phyloP scores from a whole-genome alignment of 2,888 invertebrate species.

The Cheilosia variabilis region DNA sequence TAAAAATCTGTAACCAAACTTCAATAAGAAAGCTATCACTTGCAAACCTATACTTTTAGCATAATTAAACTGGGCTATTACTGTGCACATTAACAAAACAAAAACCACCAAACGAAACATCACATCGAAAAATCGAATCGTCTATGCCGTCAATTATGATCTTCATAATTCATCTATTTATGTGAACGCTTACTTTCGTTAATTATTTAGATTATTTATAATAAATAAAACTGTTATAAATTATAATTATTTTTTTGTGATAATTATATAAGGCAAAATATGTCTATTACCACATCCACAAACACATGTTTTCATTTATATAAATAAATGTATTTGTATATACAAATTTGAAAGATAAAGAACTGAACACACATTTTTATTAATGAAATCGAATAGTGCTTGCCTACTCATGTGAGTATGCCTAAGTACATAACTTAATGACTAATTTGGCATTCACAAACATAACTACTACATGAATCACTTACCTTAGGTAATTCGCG shows the following conservation, averaged over 20 bases:
- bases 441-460: constrained; percentile 21
- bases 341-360: neutral
- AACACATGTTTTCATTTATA: neutral
- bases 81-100: no score
- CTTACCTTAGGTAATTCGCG: constrained; percentile 90
- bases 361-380: neutral
- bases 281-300: neutral
- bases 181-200: neutral
- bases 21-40: no score
- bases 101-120: no score
- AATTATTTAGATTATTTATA: neutral
- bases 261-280: neutral
- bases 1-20: no score
- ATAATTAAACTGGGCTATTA: no score
- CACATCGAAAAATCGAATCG: no score
- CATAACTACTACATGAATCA: constrained; percentile 50
- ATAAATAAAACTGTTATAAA: neutral
- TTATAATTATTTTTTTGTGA: neutral
- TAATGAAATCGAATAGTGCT: neutral
- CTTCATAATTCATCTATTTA: neutral
- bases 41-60: no score
- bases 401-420: no score
- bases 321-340: neutral
- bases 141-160: no score
- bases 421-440: neutral